These are phyloP conservation scores for Ips typographus DNA, from an alignment of 1,140 invertebrate genomes.

Conservation along the genomic window DNA sequence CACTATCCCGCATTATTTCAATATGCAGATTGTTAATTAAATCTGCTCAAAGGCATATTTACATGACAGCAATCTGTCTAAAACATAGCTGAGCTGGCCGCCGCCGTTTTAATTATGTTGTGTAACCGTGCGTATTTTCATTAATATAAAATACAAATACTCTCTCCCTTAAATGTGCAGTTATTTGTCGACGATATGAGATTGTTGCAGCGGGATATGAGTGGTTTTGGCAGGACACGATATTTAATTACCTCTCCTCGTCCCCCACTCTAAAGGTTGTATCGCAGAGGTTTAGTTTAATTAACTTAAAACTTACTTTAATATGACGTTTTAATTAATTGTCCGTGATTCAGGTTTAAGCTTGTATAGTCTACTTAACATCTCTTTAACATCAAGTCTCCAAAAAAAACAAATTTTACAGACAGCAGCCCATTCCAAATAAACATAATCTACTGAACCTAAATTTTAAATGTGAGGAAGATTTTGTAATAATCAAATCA, in stretches of 20 bases:
- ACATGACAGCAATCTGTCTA: constrained; percentile 54
- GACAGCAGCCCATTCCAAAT: no score
- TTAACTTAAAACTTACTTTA: no score
- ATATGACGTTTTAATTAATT: no score
- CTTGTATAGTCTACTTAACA: no score
- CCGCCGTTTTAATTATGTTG: constrained; percentile 50
- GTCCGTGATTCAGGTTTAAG: no score
- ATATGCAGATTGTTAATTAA: constrained; percentile 54
- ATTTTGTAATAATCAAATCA: no score
- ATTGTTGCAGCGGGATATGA: background rate
- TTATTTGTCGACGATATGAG: constrained; percentile 11
- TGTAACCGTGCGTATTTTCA: constrained; percentile 50
- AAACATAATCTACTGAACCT: no score
- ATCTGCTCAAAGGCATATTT: constrained; percentile 51
- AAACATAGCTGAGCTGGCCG: constrained; percentile 43
- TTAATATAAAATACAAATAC: constrained; percentile 46
- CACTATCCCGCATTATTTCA: constrained; percentile 50
- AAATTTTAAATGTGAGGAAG: no score
- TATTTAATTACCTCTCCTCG: background rate
- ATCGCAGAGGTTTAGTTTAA: no score
- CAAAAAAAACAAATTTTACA: no score
- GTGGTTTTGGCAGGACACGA: background rate
- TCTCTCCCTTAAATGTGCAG: background rate
- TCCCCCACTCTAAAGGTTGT: background rate
- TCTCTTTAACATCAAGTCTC: no score